Conservation (phyloP, 2,797 vertebrate genomes). For the Mormyrops attenuatus region DNA sequence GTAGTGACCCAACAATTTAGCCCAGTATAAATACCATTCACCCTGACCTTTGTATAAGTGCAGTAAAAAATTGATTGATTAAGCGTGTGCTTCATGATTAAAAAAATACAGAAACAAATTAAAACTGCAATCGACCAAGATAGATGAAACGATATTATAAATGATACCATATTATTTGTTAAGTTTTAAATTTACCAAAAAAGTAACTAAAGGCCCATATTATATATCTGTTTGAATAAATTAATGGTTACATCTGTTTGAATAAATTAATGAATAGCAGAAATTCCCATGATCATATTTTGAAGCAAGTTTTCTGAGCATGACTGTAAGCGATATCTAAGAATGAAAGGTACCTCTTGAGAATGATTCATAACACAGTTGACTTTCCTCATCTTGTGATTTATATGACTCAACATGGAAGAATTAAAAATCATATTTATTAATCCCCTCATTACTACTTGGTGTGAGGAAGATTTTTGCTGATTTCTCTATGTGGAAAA, state of each 20-base stretch:
- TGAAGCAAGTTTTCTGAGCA: neutral
- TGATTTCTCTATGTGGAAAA: neutral
- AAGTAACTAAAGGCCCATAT: neutral
- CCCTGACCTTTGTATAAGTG: neutral
- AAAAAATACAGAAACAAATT: neutral
- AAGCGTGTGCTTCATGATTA: neutral
- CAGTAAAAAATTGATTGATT: neutral
- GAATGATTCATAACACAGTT: neutral
- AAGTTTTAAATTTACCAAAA: neutral
- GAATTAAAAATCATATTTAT: neutral
- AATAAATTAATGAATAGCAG: neutral
- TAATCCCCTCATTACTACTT: neutral
- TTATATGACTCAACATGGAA: neutral
- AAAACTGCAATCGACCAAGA: neutral
- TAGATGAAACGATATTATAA: neutral
- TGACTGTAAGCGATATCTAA: neutral
- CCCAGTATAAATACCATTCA: neutral
- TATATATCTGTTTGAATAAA: neutral
- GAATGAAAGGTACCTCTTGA: neutral
- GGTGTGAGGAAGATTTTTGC: neutral
- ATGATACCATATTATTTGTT: conserved; percentile 3
- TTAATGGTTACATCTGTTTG: neutral
- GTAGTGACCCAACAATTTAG: conserved; percentile 9
- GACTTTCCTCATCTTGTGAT: neutral
- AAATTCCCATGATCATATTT: neutral